These are phyloP conservation scores for Xanthorhoe designata DNA, from an alignment of 2,888 invertebrate genomes.

Conservation along the genomic window DNA sequence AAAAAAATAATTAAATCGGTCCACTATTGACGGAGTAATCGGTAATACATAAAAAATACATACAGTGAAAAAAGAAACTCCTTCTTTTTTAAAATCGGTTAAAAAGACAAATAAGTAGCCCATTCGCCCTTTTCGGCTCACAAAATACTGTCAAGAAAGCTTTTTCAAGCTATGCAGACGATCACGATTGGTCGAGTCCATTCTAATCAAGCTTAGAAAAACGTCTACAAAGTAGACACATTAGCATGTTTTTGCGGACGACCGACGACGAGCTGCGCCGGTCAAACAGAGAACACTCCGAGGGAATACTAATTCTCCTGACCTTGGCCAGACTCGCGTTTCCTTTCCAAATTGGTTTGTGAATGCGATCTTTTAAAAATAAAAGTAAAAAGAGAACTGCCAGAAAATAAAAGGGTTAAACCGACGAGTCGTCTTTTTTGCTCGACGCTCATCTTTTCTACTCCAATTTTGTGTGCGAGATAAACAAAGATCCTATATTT, in stretches of 20 bases:
- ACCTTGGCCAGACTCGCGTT: slow-evolving; percentile 84
- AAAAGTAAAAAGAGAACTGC: slow-evolving; percentile 79
- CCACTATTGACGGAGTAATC: no score
- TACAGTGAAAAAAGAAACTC: no score
- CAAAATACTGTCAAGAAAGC: not conserved
- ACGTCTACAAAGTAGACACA: slow-evolving; percentile 66
- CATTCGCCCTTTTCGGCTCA: not conserved
- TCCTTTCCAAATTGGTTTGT: slow-evolving; percentile 85
- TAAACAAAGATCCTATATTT: slow-evolving; percentile 52
- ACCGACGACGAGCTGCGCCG: slow-evolving; percentile 67
- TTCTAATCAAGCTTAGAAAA: slow-evolving; percentile 76
- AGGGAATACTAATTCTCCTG: slow-evolving; percentile 81
- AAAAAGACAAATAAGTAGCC: not conserved
- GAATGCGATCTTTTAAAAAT: slow-evolving; percentile 84
- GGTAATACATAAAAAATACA: no score
- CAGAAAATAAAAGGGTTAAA: slow-evolving; percentile 80
- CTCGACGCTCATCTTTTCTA: slow-evolving; percentile 67
- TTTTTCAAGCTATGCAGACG: slow-evolving; percentile 4
- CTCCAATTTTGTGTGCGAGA: slow-evolving; percentile 63
- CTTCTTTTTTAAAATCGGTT: no score
- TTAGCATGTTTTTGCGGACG: slow-evolving; percentile 80
- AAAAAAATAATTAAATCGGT: no score
- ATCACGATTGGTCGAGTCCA: slow-evolving; percentile 38
- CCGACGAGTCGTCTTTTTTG: slow-evolving; percentile 75
- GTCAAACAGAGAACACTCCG: slow-evolving; percentile 78